Base-by-base conservation (phyloP, 2,888 invertebrate genomes). In the Autographa gamma region DNA sequence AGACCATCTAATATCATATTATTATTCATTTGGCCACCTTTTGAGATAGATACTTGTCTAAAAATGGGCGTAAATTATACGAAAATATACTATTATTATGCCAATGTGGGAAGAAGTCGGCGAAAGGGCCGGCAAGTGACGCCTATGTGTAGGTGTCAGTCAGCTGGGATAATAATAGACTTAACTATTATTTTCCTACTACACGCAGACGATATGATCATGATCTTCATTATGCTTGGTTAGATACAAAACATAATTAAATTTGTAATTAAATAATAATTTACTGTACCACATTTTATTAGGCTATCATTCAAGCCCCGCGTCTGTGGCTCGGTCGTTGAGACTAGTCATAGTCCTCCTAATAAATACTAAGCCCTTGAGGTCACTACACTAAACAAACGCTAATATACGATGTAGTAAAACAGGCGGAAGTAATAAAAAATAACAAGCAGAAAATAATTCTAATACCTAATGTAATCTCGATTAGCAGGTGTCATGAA, bases 371-470 rank as follows among this genome's bases (percentile, higher is more conserved):
- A 48, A n/a, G n/a, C 48, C 48, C 48, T 48, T n/a, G 48, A 48
- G 48, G 48, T 48, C 48, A 48, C 16, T 43, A 48, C 48, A n/a
- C 48, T 48, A 48, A n/a, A 48, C 48, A n/a, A n/a, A 48, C 13
- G 25, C 19, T 25, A 25, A 56, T 25, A 59, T 59, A 59, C 32
- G 32, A 32, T 16, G 31, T 14, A 32, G 31, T 59, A 41, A 16
- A 70, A 63, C 76, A 76, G 64, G 66, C 43, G 78, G 77, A 80
- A 70, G 77, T 56, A 73, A 80, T 78, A 80, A 76, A 80, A 80
- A 69, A 80, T 80, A 78, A 80, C 73, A 80, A 78, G 80, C 77
- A 66, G 54, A 80, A 72, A 66, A 66, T 64, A 66, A 56, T 60
- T 63, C 62, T 66, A 66, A 66, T 63, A 43, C 3, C 19, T 41